Base-by-base conservation (phyloP, 2,888 invertebrate genomes). In the Antheraea assamensis region DNA sequence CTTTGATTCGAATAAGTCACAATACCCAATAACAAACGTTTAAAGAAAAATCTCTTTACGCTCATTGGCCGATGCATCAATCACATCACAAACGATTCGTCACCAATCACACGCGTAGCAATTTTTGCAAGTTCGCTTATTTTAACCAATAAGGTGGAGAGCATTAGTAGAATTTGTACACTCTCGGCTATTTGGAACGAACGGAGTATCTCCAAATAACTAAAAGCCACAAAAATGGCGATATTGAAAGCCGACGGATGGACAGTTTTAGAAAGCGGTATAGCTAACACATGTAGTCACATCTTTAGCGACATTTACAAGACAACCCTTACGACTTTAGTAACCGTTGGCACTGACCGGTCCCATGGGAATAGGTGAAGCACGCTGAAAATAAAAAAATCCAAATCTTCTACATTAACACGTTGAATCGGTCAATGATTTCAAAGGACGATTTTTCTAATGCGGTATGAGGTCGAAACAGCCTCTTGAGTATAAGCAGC, bases 311-410 rank as follows among this genome's bases (percentile, higher is more conserved):
- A 87, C 82, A 76, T 80, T 80, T 82, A 88, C 87, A 81, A 81
- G 81, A 80, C 87, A 90, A 86, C 86, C 86, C 90, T 92, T 92
- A 92, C 91, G 85, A 90, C 85, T 83, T 81, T 84, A 88, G 85
- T 84, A 86, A 85, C 77, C 85, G 87, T 80, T 88, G 85, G 88
- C 89, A 93, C 92, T 91, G 92, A 93, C 91, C 93, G 88, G 85
- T 90, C 88, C 92, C 92, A 88, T 76, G 89, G 90, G 79, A 90
- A 91, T 80, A 92, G 81, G 82, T 92, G 89, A 86, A 92, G 86
- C 88, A 92, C 87, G 82, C 93, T 93, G 93, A 75, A 72, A 75
- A 72, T 35, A 70, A 64, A 68, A n/a, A 24, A 35, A 24, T 52
- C 68, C 35, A 72, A 27, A 13, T 64, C 27, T 64, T 35, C 68